Evolutionary conservation across 2,113 vertebrate species (phyloP), one percentile per base, ranked within the genome.

Genomic region (Alces alces): DNA sequence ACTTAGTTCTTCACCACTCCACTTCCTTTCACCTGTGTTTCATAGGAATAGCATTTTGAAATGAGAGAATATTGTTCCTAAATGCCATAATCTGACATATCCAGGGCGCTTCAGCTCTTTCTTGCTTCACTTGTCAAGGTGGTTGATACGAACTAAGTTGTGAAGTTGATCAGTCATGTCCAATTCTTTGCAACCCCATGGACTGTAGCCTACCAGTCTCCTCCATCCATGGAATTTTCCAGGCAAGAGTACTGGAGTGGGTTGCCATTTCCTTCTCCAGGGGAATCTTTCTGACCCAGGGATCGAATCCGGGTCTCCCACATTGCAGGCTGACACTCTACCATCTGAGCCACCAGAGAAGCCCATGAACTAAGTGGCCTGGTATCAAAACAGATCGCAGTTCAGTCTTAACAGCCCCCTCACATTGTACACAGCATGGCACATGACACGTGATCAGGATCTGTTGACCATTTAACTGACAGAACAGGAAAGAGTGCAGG

Each of bases 261-360:
- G 66, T 23, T 39, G 21, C 10, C 19, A 70, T 70, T 70, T 70
- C n/a, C 66, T 70, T 39, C n/a, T 70, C n/a, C 36, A 39, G 19
- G 66, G n/a, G 66, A 39, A 39, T 19, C 66, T 70, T 70, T 21
- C 10, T 6, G n/a, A 39, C n/a, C n/a, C 0, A 0, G 66, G 19
- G 66, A 39, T 70, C 0, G 19, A 39, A 70, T 5, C 9, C 5
- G 0, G 10, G 66, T 70, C 10, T 6, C n/a, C 19, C 0, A 0
- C 66, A 39, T 23, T 23, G n/a, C n/a, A 39, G 10, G 10, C n/a
- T 23, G 10, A 70, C 0, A 2, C 19, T 70, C 39, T 70, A 70
- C 19, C 66, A 39, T 39, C n/a, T 39, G 19, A 70, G 19, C n/a
- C 19, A 39, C 66, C 5, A 6, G 66, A 10, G 2, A 70, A 70